A percentile compares a stretch with the other conserved stretches of the same genome.
These are phyloP conservation scores for Aporophyla nigra DNA, from an alignment of 2,888 invertebrate genomes.

Conservation along the genomic window DNA sequence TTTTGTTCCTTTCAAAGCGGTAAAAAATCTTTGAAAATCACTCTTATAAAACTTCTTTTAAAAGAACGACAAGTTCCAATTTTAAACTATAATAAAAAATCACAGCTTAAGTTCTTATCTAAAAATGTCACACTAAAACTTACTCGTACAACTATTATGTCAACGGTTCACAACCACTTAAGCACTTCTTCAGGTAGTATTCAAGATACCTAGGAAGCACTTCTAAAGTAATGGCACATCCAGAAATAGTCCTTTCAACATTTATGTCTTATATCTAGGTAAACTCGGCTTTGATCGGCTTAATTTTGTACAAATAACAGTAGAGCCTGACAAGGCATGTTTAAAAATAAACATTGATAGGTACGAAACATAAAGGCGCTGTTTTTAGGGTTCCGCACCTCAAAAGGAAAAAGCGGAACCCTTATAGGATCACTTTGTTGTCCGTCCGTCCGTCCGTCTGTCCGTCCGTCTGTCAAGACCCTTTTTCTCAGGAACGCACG, in stretches of 20 bases:
- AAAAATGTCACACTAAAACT: conserved; percentile 17
- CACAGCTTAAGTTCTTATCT: conserved; percentile 3
- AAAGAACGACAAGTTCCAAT: conserved; percentile 1
- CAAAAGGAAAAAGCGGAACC: too few species aligned
- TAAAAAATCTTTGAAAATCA: too few species aligned
- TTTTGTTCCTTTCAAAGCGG: too few species aligned
- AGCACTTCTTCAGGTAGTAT: neutral
- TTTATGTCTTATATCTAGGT: neutral
- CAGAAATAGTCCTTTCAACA: conserved; percentile 15
- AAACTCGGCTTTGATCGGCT: neutral
- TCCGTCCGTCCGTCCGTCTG: too few species aligned
- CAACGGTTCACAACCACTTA: neutral
- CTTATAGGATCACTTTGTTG: too few species aligned
- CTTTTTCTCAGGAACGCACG: too few species aligned
- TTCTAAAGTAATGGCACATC: conserved; percentile 24
- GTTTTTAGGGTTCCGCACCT: too few species aligned
- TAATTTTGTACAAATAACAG: neutral
- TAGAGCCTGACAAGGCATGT: neutral
- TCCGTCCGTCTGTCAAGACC: too few species aligned
- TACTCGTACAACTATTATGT: conserved; percentile 12
- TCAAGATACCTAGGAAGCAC: conserved; percentile 8
- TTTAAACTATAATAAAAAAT: conserved; percentile 6
- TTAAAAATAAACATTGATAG: neutral
- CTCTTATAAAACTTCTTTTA: neutral
- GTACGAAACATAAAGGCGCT: neutral